These are phyloP conservation scores for Elmis aenea DNA, from an alignment of 2,888 invertebrate genomes.

Conservation along the genomic window DNA sequence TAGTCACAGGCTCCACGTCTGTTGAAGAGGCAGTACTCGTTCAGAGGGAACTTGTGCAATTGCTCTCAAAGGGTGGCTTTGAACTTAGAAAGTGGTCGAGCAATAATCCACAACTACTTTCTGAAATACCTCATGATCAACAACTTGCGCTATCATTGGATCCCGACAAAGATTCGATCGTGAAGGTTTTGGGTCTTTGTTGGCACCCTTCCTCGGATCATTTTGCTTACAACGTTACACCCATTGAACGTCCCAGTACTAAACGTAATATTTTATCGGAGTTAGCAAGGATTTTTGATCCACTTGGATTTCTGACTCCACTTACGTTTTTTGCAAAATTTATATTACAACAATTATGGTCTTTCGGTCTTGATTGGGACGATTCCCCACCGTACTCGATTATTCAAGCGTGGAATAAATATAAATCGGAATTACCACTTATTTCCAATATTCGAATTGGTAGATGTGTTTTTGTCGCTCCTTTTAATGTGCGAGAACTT, in stretches of 20 bases:
- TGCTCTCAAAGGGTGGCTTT: constrained; percentile 17
- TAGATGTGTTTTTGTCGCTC: neutral
- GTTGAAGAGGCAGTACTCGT: constrained; percentile 13
- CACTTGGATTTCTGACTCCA: neutral
- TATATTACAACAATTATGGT: constrained; percentile 9
- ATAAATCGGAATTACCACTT: constrained; percentile 2
- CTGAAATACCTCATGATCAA: constrained; percentile 3
- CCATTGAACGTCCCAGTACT: neutral
- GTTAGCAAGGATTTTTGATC: constrained; percentile 25
- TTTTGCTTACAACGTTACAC: neutral
- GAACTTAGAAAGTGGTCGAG: constrained; percentile 16
- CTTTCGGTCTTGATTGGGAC: constrained; percentile 7
- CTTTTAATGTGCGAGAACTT: neutral
- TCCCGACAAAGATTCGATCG: constrained; percentile 13
- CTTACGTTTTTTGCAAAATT: constrained; percentile 3
- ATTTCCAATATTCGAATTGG: constrained; percentile 2
- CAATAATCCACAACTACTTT: constrained; percentile 8
- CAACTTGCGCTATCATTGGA: constrained; percentile 4
- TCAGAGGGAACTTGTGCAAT: constrained; percentile 14
- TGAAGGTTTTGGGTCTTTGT: constrained; percentile 10
- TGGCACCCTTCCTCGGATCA: constrained; percentile 3
- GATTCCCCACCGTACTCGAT: constrained; percentile 5
- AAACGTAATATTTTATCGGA: constrained; percentile 17
- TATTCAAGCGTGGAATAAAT: constrained; percentile 1
- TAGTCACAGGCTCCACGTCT: constrained; percentile 14